Base-by-base conservation (phyloP, 92 coral and sea anemone genomes). In the Pocillopora grandis region DNA sequence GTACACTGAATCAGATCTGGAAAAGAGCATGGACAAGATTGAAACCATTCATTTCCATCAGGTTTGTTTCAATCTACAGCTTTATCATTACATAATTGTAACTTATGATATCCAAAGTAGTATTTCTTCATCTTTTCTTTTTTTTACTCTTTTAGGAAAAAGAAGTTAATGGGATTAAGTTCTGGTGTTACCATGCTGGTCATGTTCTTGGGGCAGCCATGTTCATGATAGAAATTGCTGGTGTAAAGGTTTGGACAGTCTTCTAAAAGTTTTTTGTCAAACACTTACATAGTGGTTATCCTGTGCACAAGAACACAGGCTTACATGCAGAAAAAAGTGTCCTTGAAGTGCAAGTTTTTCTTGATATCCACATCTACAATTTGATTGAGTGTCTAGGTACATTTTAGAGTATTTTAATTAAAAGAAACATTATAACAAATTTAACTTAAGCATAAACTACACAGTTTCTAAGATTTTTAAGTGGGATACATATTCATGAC, bases 111-210 rank as follows among this genome's bases (percentile, higher is more conserved):
- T 66, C 4, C n/a, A 5, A 19, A 33, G 71, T 33, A 19, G 77
- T 14, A 31, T 12, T 10, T 13, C 2, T 14, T 13, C 10, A 73
- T 33, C 3, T 36, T 12, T 37, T 73, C 58, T 9, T 10, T 80
- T 80, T 58, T 62, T 78, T 62, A 19, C 48, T 74, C 63, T 80
- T 66, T 1, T 76, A 96, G 99, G 99, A 96, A 57, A 96, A 96
- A 77, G 99, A 96, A 75, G 99, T 96, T 48, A 94, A 94, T 78
- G 99, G 99, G n/a, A 96, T 96, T 55, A 96, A 96, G 89, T 96
- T 96, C 86, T 96, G 99, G 99, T 96, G 99, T 76, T 96, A 96
- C 78, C 96, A 96, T 89, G 99, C 99, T 0, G 99, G 99, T 11
- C 99, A 96, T 84, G 99, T 96, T 42, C 89, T 96, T 18, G 99